Percentiles rank a stretch among this genome's conserved stretches.
Evolutionary conservation across 1,140 invertebrate species (phyloP).

Genomic region (Leptopilina boulardi): DNA sequence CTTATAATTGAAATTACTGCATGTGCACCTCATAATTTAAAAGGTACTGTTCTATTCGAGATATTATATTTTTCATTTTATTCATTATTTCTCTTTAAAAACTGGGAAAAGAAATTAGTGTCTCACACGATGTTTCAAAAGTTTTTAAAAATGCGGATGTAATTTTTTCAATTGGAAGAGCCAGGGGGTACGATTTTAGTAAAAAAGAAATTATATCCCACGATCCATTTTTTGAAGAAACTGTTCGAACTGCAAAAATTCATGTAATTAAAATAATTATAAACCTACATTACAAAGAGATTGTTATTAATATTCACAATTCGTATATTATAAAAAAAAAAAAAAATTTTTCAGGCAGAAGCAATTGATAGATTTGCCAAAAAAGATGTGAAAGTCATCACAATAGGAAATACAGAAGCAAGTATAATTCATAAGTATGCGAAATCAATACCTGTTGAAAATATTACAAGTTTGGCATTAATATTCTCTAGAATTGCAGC

Average conservation of each 20-base stretch:
- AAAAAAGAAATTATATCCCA: neutral
- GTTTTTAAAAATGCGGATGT: slow-evolving; percentile 46
- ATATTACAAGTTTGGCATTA: slow-evolving; percentile 45
- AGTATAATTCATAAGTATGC: slow-evolving; percentile 45
- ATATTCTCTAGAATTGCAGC: slow-evolving; percentile 36
- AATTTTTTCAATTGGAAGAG: slow-evolving; percentile 46
- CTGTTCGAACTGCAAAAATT: too few species aligned
- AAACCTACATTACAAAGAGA: neutral
- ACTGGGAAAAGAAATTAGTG: too few species aligned
- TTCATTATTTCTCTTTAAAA: slow-evolving; percentile 35
- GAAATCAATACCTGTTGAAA: slow-evolving; percentile 42
- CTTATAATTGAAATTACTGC: slow-evolving; percentile 47
- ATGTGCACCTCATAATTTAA: slow-evolving; percentile 37
- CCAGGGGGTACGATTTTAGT: slow-evolving; percentile 48
- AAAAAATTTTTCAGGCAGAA: slow-evolving; percentile 39
- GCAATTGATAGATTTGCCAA: slow-evolving; percentile 49
- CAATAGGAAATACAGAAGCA: slow-evolving; percentile 41
- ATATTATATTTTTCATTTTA: neutral
- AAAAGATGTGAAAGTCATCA: slow-evolving; percentile 47
- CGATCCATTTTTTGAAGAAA: slow-evolving; percentile 43
- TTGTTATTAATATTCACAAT: neutral
- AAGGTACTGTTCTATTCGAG: slow-evolving; percentile 36
- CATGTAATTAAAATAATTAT: neutral
- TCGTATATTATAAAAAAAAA: neutral
- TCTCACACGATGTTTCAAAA: too few species aligned